Conservation (phyloP, 2,113 vertebrate species). For the Syrrhaptes paradoxus region DNA sequence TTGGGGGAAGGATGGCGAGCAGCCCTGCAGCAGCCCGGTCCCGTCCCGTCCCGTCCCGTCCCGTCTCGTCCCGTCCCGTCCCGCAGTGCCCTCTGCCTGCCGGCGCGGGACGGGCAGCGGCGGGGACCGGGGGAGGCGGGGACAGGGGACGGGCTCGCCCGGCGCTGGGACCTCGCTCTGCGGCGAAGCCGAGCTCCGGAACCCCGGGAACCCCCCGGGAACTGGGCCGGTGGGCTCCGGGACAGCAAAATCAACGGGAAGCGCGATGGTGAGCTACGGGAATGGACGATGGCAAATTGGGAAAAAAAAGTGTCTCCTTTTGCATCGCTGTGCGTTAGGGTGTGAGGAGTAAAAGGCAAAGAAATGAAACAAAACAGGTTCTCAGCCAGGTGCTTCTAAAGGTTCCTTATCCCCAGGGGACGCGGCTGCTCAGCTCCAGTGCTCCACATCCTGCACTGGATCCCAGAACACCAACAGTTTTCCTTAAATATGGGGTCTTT, state of each 20-base stretch:
- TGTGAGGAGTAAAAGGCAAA: not conserved
- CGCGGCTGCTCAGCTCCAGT: fast-evolving
- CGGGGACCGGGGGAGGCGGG: too few species aligned
- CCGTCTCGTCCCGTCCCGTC: too few species aligned
- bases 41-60: too few species aligned
- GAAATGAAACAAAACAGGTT: not conserved
- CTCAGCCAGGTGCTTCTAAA: not conserved
- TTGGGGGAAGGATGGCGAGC: too few species aligned
- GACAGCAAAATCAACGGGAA: not conserved
- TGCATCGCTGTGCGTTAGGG: fast-evolving
- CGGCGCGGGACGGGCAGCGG: too few species aligned
- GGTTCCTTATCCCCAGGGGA: not conserved
- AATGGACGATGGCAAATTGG: fast-evolving
- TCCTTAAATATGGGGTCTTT: fast-evolving
- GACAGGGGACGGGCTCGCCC: too few species aligned
- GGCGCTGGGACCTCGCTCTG: too few species aligned
- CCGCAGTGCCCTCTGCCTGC: too few species aligned
- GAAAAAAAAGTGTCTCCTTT: fast-evolving
- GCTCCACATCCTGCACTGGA: fast-evolving
- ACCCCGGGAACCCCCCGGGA: too few species aligned
- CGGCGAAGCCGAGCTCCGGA: too few species aligned
- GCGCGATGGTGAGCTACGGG: fast-evolving
- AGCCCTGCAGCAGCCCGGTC: too few species aligned
- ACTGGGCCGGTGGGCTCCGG: too few species aligned
- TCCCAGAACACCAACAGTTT: not conserved